These are phyloP conservation scores for Tachypleus tridentatus DNA, from an alignment of 1,140 invertebrate species.

Conservation along the genomic window DNA sequence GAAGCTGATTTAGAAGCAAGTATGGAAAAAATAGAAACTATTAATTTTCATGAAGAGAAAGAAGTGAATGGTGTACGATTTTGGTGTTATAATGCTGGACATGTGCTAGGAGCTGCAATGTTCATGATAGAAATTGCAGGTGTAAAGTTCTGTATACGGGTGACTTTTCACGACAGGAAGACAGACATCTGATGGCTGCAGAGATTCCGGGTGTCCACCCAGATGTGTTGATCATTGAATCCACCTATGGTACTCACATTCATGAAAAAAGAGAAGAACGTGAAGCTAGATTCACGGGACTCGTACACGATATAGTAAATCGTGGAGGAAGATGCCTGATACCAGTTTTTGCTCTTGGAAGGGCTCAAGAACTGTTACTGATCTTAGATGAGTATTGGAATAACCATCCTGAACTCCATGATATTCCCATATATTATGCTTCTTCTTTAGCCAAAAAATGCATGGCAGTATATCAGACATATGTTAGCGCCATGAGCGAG, in stretches of 20 bases:
- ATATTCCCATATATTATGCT: slow-evolving; percentile 99
- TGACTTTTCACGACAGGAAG: slow-evolving; percentile 97
- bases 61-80: slow-evolving; percentile 81
- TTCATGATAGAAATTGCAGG: slow-evolving; percentile 99
- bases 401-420: slow-evolving; percentile 92
- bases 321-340: slow-evolving; percentile 94
- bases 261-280: slow-evolving; percentile 96
- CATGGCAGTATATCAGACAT: slow-evolving; percentile 99
- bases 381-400: slow-evolving; percentile 99
- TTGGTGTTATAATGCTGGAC: slow-evolving; percentile 98
- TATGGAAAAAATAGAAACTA: slow-evolving; percentile 98
- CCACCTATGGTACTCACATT: slow-evolving; percentile 98
- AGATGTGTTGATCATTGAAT: slow-evolving; percentile 95
- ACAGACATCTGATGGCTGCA: slow-evolving; percentile 97
- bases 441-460: slow-evolving; percentile 98
- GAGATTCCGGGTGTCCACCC: slow-evolving; percentile 93
- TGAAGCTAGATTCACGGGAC: slow-evolving; percentile 83
- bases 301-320: slow-evolving; percentile 91
- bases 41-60: slow-evolving; percentile 97
- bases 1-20: slow-evolving; percentile 92
- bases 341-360: slow-evolving; percentile 94
- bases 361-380: slow-evolving; percentile 90
- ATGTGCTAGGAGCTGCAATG: slow-evolving; percentile 98
- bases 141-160: slow-evolving; percentile 92
- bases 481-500: slow-evolving; percentile 99